Evolutionary conservation across 2,888 invertebrate species (phyloP).

Genomic region (Oscheius onirici): DNA sequence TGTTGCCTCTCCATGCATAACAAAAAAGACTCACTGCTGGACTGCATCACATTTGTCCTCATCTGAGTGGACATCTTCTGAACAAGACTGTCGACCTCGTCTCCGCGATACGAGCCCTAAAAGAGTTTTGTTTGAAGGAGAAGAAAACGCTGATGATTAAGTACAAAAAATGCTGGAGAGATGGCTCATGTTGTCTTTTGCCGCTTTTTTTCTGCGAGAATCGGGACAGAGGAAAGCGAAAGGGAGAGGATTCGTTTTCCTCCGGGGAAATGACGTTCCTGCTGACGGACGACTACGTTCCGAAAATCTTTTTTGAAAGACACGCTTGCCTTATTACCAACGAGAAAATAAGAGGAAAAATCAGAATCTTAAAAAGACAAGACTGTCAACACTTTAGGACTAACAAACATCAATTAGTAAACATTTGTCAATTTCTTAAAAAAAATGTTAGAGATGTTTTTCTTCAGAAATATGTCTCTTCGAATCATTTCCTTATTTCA

Average conservation of each 20-base stretch:
- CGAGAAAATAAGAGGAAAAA: no score
- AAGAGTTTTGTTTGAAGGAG: constrained; percentile 23
- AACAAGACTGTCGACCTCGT: constrained; percentile 57
- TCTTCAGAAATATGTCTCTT: no score
- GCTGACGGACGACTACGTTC: no score
- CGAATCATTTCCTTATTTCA: no score
- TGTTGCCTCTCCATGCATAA: constrained; percentile 12
- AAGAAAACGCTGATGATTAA: not conserved
- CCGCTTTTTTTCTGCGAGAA: not conserved
- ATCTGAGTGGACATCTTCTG: constrained; percentile 41
- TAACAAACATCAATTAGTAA: no score
- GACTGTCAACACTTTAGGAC: no score
- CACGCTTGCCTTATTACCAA: no score
- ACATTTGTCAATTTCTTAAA: no score
- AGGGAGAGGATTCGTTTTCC: not conserved
- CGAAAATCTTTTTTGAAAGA: no score
- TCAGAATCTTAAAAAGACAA: no score
- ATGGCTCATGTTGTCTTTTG: constrained; percentile 8
- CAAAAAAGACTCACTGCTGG: constrained; percentile 17
- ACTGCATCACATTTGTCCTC: constrained; percentile 39
- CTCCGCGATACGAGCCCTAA: constrained; percentile 51
- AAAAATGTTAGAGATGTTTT: no score
- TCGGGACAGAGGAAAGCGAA: not conserved
- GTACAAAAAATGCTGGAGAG: not conserved
- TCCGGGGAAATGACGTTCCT: constrained; percentile 13